A percentile compares a stretch with the other conserved stretches of the same genome.
phyloP scores from a whole-genome alignment of 2,888 invertebrate species.

The Neocrepidodera transversa region DNA sequence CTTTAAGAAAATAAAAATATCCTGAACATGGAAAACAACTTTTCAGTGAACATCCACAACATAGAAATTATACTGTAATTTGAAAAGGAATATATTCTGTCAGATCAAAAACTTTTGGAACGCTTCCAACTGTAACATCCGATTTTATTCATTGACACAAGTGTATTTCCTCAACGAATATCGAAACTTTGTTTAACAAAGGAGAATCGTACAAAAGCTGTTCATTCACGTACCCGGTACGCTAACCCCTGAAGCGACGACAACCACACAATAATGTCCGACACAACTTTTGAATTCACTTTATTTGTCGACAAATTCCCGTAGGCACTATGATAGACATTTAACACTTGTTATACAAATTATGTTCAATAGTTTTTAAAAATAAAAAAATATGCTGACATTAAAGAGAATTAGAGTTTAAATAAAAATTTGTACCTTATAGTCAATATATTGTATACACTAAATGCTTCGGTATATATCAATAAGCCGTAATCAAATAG shows the following conservation, averaged over 20 bases:
- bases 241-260: constrained; percentile 26
- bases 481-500: neutral
- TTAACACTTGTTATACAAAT: too few species aligned
- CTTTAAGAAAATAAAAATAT: too few species aligned
- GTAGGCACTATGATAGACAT: too few species aligned
- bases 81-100: constrained; percentile 10
- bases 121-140: constrained; percentile 21
- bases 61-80: neutral
- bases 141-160: constrained; percentile 25
- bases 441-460: too few species aligned
- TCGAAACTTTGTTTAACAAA: constrained; percentile 21
- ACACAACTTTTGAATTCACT: constrained; percentile 45
- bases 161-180: constrained; percentile 20
- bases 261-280: constrained; percentile 38
- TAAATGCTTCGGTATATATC: neutral
- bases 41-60: neutral
- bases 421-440: too few species aligned
- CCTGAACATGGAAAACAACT: too few species aligned
- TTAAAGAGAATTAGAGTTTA: too few species aligned
- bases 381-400: too few species aligned
- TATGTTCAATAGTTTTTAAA: too few species aligned
- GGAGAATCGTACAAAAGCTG: constrained; percentile 20
- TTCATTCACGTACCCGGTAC: constrained; percentile 13
- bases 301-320: constrained; percentile 37
- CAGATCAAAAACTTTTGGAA: constrained; percentile 8